These are phyloP conservation scores for Gila robusta DNA, from an alignment of 2,797 vertebrate genomes.

Conservation along the genomic window DNA sequence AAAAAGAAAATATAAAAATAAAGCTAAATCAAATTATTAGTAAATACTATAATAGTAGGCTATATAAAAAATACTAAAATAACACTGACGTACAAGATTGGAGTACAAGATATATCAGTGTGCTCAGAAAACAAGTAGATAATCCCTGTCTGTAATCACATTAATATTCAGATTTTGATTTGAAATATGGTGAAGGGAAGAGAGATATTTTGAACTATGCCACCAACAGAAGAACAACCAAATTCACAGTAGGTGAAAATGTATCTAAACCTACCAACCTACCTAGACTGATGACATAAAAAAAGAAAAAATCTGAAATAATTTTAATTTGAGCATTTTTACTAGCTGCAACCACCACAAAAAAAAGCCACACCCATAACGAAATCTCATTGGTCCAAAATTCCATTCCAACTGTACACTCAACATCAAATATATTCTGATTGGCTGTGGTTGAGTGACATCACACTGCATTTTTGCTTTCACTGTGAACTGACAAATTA, in stretches of 20 bases:
- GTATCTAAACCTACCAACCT: background rate
- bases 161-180: background rate
- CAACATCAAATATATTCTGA: background rate
- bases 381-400: background rate
- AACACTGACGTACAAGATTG: background rate
- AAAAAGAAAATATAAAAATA: background rate
- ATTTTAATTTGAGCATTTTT: background rate
- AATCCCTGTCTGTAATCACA: background rate
- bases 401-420: background rate
- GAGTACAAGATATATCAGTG: background rate
- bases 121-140: background rate
- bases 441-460: background rate
- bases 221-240: background rate
- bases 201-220: background rate
- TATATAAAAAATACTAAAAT: background rate
- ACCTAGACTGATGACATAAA: background rate
- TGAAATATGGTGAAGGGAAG: background rate
- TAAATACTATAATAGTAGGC: too few species aligned
- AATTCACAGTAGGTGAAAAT: background rate
- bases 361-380: background rate
- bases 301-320: background rate
- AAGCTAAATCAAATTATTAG: background rate
- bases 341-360: too few species aligned
- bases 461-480: background rate
- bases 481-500: background rate